Conservation (phyloP, 2,888 invertebrate species). For the Calameuta pallipes region DNA sequence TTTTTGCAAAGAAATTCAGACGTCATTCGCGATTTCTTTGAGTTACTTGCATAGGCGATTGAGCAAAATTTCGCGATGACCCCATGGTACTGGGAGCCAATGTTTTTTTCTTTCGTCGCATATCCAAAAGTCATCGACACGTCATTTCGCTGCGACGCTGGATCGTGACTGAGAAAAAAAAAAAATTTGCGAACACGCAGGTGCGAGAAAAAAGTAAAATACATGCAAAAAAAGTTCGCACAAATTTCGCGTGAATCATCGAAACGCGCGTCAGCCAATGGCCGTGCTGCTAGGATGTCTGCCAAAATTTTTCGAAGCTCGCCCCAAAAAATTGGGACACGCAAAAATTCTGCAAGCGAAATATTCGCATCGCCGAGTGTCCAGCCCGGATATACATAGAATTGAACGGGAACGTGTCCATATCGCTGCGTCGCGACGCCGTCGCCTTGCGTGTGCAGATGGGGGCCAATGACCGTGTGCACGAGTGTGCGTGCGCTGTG, state of each 20-base stretch:
- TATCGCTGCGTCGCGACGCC: neutral
- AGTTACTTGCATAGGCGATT: no score
- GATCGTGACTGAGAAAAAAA: no score
- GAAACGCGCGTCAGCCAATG: neutral
- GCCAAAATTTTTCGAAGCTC: neutral
- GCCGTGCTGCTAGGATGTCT: neutral
- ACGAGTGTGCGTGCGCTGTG: neutral
- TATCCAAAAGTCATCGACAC: no score
- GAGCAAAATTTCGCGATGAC: no score
- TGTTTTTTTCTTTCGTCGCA: no score
- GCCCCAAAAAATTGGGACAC: neutral
- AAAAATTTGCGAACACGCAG: no score
- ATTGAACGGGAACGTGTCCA: neutral
- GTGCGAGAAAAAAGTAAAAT: neutral
- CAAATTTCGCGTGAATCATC: neutral
- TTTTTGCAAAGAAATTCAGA: no score
- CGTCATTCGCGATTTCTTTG: no score
- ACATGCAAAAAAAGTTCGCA: neutral
- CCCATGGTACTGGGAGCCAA: no score
- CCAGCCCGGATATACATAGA: constrained; percentile 1
- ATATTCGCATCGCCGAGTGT: neutral
- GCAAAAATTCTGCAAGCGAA: neutral
- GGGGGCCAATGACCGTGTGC: constrained; percentile 10
- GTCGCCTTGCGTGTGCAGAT: neutral
- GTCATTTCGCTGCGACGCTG: no score